These are phyloP conservation scores for Drosophila borealis DNA, from an alignment of 2,888 invertebrate genomes.

Conservation along the genomic window DNA sequence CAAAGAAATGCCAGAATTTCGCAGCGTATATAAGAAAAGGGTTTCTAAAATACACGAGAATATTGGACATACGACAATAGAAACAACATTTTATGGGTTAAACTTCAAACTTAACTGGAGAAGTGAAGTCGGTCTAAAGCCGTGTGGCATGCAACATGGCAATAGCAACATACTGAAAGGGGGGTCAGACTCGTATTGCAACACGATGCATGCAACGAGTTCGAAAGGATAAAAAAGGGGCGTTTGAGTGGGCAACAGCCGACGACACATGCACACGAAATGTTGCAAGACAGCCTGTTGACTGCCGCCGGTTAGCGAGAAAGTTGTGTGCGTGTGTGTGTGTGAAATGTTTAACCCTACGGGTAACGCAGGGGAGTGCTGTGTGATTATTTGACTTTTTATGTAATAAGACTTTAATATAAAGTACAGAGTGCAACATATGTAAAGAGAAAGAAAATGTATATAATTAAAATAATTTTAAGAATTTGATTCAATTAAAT, in stretches of 20 bases:
- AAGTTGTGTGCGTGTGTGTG: not conserved
- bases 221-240: constrained; percentile 35
- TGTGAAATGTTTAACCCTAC: constrained; percentile 32
- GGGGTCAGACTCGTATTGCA: constrained; percentile 42
- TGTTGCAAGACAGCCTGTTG: constrained; percentile 66
- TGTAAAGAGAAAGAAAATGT: too few relatives aligned
- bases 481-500: too few relatives aligned
- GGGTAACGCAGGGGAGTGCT: not conserved
- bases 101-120: constrained; percentile 21
- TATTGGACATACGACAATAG: constrained; percentile 62
- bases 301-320: constrained; percentile 27
- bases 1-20: not conserved
- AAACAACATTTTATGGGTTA: constrained; percentile 59
- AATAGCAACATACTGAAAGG: constrained; percentile 48
- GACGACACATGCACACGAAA: constrained; percentile 44
- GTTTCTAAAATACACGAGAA: constrained; percentile 53
- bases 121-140: constrained; percentile 22
- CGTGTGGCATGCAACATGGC: constrained; percentile 56
- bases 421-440: too few relatives aligned
- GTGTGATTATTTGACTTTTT: too few relatives aligned
- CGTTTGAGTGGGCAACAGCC: not conserved
- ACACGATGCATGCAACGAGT: constrained; percentile 48
- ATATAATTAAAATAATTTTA: too few relatives aligned
- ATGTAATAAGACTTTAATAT: too few relatives aligned
- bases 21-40: constrained; percentile 29